Base-by-base conservation (phyloP, 2,797 vertebrate genomes). In the Enteromius unitaeniatus region DNA sequence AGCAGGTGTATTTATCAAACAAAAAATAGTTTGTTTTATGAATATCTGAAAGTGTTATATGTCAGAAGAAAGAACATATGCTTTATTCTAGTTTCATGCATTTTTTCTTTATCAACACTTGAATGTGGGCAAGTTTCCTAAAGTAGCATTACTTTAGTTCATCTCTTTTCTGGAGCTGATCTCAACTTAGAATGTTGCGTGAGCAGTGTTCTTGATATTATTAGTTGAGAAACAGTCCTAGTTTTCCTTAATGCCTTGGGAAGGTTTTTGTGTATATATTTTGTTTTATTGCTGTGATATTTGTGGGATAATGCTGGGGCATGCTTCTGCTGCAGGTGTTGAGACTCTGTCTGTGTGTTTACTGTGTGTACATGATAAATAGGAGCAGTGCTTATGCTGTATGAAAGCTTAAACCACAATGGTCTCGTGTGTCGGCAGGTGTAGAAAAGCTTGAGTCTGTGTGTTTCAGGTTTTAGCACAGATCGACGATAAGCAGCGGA, bases 401-500 rank as follows among this genome's bases (percentile, higher is more conserved):
- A 47, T 65, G 7, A 77, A 58, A 17, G 53, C 53, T 42, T 60
- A 42, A 31, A 68, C 51, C 19, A 42, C 45, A 40, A 8, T 15
- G 19, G 31, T 67, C 26, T 28, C 7, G 5, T 79, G 13, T 69
- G 47, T 64, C 23, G 23, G 69, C 55, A 15, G 60, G 21, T 75
- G 76, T 78, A 62, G 21, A 70, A 58, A 53, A 55, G 15, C 64
- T 51, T 17, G 2, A 53, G 74, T 76, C 0, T 31, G 37, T 51
- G 28, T 78, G 58, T 45, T 88, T 34, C 84, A 96, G 95, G 91
- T 98, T 2, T 87, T 97, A 85, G 89, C 92, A 3, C 98, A 99
- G 90, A 97, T 99, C 0, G 96, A 96, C 77, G 97, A 99, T 92
- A 99, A 99, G 84, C 92, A 96, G 84, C 94, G 94, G 73, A 91